Base-by-base conservation (phyloP, 2,888 invertebrate genomes). In the Philopedon plagiatum region DNA sequence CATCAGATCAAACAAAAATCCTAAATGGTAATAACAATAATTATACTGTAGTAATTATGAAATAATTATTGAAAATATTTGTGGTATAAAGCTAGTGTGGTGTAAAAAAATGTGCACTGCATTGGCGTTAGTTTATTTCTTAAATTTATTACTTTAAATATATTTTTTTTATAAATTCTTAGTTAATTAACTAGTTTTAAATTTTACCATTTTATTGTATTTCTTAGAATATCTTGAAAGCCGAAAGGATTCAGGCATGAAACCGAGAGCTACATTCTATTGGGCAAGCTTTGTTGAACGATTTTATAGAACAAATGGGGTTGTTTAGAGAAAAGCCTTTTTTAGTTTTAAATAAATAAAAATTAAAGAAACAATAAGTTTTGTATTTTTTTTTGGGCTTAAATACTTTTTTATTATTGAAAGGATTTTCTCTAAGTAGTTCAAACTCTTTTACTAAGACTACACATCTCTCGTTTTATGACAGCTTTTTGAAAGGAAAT, bases 191-290 rank as follows among this genome's bases (percentile, higher is more conserved):
- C 13, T 49, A 13, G 13, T 49, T 49, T 54, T 54, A 7, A 13
- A 49, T n/a, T 26, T 46, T 46, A 46, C 46, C 51, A 5, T 54
- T 51, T 15, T 26, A 15, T 29, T 26, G 18, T 11, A n/a, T n/a
- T n/a, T n/a, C 23, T 39, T 3, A 44, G 21, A 23, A 46, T 11
- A 21, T 37, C 8, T 34, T n/a, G 18, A 57, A 37, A 57, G 34
- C 39, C 39, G 41, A 39, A 26, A 61, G 13, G 61, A 32, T 56
- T 70, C 72, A 72, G 73, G 69, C 69, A 65, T 65, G 18, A 54
- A 60, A 73, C 64, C 73, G 32, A 39, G 39, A 73, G 73, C 68
- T 73, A 73, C 73, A 73, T 73, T 73, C 68, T 73, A 73, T 68
- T 69, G 73, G 73, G 65, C 68, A 72, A 58, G 70, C 63, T 69